Evolutionary conservation across 1,140 invertebrate species (phyloP).

Genomic region (Drosophila baimaii): DNA sequence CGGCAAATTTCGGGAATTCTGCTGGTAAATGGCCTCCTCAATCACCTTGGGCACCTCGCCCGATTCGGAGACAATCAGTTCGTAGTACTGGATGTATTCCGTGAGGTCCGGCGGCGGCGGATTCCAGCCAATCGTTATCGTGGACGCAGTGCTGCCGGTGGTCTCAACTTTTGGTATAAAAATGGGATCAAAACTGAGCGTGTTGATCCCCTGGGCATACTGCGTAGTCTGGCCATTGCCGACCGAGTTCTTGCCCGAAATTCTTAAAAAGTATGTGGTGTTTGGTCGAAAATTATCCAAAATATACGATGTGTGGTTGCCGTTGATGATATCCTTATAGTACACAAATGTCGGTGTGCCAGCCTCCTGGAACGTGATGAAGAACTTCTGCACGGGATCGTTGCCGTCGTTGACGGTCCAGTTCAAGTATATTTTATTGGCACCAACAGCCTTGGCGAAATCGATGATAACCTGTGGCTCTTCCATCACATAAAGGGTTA

Average conservation of each 20-base stretch:
- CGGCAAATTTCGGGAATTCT: slow-evolving; percentile 87
- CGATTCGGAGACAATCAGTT: slow-evolving; percentile 87
- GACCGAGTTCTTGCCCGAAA: slow-evolving; percentile 85
- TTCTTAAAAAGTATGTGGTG: slow-evolving; percentile 87
- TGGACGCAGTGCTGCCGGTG: slow-evolving; percentile 90
- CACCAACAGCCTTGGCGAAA: slow-evolving; percentile 90
- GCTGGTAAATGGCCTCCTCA: slow-evolving; percentile 87
- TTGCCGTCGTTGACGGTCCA: slow-evolving; percentile 93
- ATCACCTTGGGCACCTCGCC: slow-evolving; percentile 85
- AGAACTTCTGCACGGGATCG: slow-evolving; percentile 88
- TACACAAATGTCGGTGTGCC: slow-evolving; percentile 85
- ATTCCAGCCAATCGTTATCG: slow-evolving; percentile 91
- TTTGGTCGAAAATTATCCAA: slow-evolving; percentile 87
- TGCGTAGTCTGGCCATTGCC: slow-evolving; percentile 85
- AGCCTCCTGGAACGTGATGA: slow-evolving; percentile 87
- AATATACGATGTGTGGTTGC: slow-evolving; percentile 87
- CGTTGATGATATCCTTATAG: slow-evolving; percentile 85
- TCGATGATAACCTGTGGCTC: slow-evolving; percentile 89
- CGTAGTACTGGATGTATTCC: slow-evolving; percentile 91
- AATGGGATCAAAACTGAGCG: slow-evolving; percentile 89
- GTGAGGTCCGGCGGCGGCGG: slow-evolving; percentile 87
- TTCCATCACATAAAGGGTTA: slow-evolving; percentile 88
- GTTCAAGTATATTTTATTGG: slow-evolving; percentile 90
- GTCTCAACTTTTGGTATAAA: slow-evolving; percentile 91
- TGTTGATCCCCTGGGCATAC: slow-evolving; percentile 86